Evolutionary conservation across 2,888 invertebrate genomes (phyloP), one percentile per base, ranked within the genome.

Genomic region (Torymus tubicola): DNA sequence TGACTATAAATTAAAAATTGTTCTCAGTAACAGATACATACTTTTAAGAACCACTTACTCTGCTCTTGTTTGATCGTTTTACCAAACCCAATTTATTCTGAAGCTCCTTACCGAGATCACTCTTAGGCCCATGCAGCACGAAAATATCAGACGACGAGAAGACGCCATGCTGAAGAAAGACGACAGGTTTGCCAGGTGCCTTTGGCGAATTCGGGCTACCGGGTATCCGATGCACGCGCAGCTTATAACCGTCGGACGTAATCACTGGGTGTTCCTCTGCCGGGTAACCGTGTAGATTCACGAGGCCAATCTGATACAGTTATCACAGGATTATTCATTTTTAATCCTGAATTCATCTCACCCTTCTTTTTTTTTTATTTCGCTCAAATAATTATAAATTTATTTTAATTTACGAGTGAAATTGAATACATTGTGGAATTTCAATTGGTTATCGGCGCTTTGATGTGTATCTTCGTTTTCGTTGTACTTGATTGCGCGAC

Each of bases 91-190:
- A n/a, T n/a, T 21, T 21, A 21, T 21, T 21, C 21, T 2, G 21
- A 55, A 2, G 61, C 61, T 24, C 12, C 67, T 86, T 85, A 90
- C 90, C 88, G 13, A 91, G 84, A 84, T 90, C 89, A 81, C 85
- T 86, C 5, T 31, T 31, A 0, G 31, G 3, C 31, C 31, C 31
- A 31, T 31, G 31, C 3, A 89, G 73, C 11, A 89, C 86, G 88
- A 88, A 90, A 0, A 80, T 31, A 69, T 90, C 90, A 0, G 90
- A 89, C 2, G 90, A 87, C 1, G 82, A 83, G 0, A 85, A 3
- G 0, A 89, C 1, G 50, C 89, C 89, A 63, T 89, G 89, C 64
- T 87, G 86, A n/a, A 89, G 11, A 21, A 86, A 86, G 65, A 87
- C 82, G 12, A 87, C 81, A 3, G 86, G 86, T 80, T 87, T 88